Conservation (phyloP, 2,888 invertebrate species). For the Tetropium fuscum region DNA sequence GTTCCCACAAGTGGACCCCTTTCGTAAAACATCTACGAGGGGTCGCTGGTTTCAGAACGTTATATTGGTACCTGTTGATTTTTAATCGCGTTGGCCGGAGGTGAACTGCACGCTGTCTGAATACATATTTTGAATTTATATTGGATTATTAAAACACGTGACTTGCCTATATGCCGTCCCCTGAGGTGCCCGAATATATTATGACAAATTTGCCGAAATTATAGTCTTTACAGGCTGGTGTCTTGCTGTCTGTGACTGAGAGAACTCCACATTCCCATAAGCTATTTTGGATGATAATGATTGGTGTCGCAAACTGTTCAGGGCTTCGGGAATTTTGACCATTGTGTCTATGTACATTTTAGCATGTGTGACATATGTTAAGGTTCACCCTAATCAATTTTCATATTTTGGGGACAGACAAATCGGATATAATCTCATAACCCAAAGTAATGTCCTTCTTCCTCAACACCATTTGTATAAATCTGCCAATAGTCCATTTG, state of each 20-base stretch:
- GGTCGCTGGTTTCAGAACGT: too few species aligned
- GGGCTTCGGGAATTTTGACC: background rate
- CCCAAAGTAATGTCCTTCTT: background rate
- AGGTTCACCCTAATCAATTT: background rate
- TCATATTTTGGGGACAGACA: background rate
- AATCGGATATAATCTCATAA: background rate
- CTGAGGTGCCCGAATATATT: background rate
- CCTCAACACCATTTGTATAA: background rate
- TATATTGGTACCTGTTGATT: conserved; percentile 46
- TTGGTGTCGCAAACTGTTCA: background rate
- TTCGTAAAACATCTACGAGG: too few species aligned
- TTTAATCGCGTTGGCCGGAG: conserved; percentile 43
- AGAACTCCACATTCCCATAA: too few species aligned
- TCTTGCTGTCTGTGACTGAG: too few species aligned
- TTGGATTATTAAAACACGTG: conserved; percentile 33
- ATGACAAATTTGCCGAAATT: too few species aligned
- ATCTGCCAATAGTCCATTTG: background rate
- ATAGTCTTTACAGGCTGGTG: too few species aligned
- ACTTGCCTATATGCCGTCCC: conserved; percentile 1
- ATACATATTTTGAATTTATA: conserved; percentile 48
- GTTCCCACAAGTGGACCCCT: too few species aligned
- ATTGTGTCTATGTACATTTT: background rate
- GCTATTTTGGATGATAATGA: too few species aligned
- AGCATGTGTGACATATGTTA: background rate
- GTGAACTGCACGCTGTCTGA: conserved; percentile 40